phyloP scores from a whole-genome alignment of 2,113 vertebrate species.

The Hylia prasina region DNA sequence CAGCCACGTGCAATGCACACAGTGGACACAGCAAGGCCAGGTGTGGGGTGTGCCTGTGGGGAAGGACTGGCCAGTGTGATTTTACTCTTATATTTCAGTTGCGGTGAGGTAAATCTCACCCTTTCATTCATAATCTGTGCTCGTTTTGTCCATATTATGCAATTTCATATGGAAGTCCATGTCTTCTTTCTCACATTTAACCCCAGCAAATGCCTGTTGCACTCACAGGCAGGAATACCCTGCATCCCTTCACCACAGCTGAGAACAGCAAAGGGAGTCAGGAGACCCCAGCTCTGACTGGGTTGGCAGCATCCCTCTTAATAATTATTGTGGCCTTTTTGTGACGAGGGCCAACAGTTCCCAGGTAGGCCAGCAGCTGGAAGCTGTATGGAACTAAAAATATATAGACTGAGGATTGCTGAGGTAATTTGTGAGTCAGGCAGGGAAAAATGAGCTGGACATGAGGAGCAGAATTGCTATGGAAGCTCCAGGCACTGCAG shows the following conservation, averaged over 20 bases:
- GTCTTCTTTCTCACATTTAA: neutral
- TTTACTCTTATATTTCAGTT: neutral
- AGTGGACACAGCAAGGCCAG: neutral
- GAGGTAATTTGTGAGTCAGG: neutral
- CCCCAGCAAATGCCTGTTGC: neutral
- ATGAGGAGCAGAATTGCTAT: neutral
- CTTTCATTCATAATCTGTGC: neutral
- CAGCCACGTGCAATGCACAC: neutral
- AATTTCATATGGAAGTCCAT: neutral
- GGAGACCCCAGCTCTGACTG: neutral
- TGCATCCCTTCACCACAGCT: rapidly evolving
- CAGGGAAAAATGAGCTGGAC: neutral
- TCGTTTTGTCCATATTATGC: neutral
- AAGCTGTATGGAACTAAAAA: neutral
- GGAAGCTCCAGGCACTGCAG: neutral
- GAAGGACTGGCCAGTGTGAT: neutral
- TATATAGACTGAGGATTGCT: neutral
- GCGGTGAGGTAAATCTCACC: neutral
- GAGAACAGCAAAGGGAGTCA: neutral
- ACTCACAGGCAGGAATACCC: neutral
- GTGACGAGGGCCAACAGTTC: neutral
- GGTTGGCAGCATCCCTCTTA: neutral
- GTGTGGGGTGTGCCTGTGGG: neutral
- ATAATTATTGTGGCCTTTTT: neutral
- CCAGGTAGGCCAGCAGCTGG: neutral